These are phyloP conservation scores for Congeria kusceri DNA, from an alignment of 2,888 invertebrate genomes.

Conservation along the genomic window DNA sequence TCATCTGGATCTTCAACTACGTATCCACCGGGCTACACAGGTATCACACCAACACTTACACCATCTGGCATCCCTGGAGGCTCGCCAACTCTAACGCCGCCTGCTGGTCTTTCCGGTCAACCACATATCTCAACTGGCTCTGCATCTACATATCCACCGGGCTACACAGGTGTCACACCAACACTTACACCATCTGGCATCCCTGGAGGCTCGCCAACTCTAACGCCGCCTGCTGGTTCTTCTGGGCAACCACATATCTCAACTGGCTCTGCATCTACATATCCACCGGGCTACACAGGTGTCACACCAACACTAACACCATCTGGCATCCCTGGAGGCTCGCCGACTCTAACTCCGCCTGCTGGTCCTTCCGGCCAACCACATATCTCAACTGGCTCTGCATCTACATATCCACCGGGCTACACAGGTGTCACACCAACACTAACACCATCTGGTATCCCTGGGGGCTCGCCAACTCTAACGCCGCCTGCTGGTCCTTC, in stretches of 20 bases:
- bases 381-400: conserved; percentile 37
- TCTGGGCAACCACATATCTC: too few species aligned
- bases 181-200: conserved; percentile 40
- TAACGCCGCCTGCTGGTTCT: conserved; percentile 20
- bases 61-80: conserved; percentile 35
- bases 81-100: conserved; percentile 23
- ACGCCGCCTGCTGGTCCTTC: conserved; percentile 27
- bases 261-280: conserved; percentile 50
- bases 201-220: conserved; percentile 43
- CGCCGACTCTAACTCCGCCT: conserved; percentile 52
- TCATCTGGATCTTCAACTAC: conserved; percentile 36
- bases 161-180: too few species aligned
- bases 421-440: conserved; percentile 35
- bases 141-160: conserved; percentile 60
- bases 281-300: conserved; percentile 45
- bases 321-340: too few species aligned
- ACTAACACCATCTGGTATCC: neutral
- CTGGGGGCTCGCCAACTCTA: conserved; percentile 35
- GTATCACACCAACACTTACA: conserved; percentile 39
- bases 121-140: too few species aligned
- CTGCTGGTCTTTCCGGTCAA: conserved; percentile 10
- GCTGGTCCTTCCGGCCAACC: conserved; percentile 30
- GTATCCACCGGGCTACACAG: conserved; percentile 26
- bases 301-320: too few species aligned
- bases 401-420: conserved; percentile 48